These are phyloP conservation scores for Amyelois transitella DNA, from an alignment of 1,140 invertebrate species.

Conservation along the genomic window DNA sequence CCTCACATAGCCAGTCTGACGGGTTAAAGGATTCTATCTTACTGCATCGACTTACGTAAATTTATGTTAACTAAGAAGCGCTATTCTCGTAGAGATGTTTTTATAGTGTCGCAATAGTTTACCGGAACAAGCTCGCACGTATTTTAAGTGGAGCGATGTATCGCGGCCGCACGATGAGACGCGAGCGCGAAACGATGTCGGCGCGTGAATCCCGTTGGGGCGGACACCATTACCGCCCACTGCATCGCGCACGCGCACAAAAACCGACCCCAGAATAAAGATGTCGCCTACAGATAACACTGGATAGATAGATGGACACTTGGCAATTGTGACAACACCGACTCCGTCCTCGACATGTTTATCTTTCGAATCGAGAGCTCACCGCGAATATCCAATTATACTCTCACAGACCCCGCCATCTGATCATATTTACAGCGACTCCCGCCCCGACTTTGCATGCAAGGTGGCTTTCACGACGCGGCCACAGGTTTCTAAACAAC, in stretches of 20 bases:
- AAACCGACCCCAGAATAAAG: constrained; percentile 55
- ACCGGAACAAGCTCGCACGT: constrained; percentile 62
- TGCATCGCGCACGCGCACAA: constrained; percentile 54
- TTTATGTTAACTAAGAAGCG: background rate
- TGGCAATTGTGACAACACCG: constrained; percentile 53
- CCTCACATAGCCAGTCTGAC: too few relatives aligned
- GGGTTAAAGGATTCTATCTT: too few relatives aligned
- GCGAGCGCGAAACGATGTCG: constrained; percentile 67
- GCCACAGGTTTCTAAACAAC: constrained; percentile 27
- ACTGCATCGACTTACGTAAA: background rate
- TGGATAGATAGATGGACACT: constrained; percentile 52
- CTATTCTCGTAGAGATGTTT: constrained; percentile 7
- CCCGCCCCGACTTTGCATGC: constrained; percentile 32
- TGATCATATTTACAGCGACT: constrained; percentile 25
- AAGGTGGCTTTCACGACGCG: constrained; percentile 21
- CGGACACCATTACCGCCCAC: constrained; percentile 64
- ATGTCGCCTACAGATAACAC: constrained; percentile 60
- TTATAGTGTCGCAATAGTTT: constrained; percentile 47
- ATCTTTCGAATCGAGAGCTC: constrained; percentile 44
- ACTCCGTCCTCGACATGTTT: constrained; percentile 30
- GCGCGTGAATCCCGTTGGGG: constrained; percentile 66
- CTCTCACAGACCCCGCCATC: constrained; percentile 30
- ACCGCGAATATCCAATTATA: constrained; percentile 53
- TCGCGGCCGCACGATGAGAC: constrained; percentile 67
- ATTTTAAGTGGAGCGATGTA: constrained; percentile 67